Percentiles rank a stretch among this genome's conserved stretches.
Conservation (phyloP, 2,113 vertebrate genomes). For the Romanogobio albipinnatus region DNA sequence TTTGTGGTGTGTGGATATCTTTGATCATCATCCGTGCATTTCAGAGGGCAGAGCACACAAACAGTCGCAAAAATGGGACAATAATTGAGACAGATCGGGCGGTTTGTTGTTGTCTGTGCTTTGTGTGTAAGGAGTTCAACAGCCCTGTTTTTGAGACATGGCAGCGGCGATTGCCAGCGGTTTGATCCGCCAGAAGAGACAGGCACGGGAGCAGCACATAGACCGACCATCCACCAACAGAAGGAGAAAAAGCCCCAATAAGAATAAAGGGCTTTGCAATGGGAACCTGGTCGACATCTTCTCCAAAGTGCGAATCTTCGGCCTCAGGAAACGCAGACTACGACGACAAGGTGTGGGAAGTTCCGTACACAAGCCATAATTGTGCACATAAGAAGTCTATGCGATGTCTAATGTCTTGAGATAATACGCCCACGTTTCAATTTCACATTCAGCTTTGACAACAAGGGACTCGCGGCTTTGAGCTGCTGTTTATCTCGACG, state of each 20-base stretch:
- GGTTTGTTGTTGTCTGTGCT: conserved; percentile 70
- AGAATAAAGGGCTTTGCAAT: conserved; percentile 96
- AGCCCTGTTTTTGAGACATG: conserved; percentile 81
- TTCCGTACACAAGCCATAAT: conserved; percentile 51
- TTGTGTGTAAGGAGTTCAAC: conserved; percentile 68
- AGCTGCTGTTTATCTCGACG: conserved; percentile 20
- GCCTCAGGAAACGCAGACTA: conserved; percentile 96
- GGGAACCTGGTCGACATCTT: conserved; percentile 98
- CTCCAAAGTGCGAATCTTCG: conserved; percentile 99
- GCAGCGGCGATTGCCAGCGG: conserved; percentile 97
- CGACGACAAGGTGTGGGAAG: conserved; percentile 92
- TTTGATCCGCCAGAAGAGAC: conserved; percentile 97
- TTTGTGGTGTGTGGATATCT: conserved; percentile 66
- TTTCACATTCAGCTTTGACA: conserved; percentile 13
- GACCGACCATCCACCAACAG: conserved; percentile 92
- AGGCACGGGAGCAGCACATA: conserved; percentile 95
- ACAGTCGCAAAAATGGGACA: conserved; percentile 73
- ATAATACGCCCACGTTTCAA: conserved; percentile 34
- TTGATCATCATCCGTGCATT: conserved; percentile 50
- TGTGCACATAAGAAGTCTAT: conserved; percentile 26
- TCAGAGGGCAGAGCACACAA: conserved; percentile 63
- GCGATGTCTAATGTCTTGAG: conserved; percentile 21
- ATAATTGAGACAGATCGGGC: conserved; percentile 74
- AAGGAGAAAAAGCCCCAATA: conserved; percentile 95
- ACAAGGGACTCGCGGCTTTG: not conserved